These are phyloP conservation scores for Sphaeramia orbicularis DNA, from an alignment of 2,797 vertebrate species.

Conservation along the genomic window DNA sequence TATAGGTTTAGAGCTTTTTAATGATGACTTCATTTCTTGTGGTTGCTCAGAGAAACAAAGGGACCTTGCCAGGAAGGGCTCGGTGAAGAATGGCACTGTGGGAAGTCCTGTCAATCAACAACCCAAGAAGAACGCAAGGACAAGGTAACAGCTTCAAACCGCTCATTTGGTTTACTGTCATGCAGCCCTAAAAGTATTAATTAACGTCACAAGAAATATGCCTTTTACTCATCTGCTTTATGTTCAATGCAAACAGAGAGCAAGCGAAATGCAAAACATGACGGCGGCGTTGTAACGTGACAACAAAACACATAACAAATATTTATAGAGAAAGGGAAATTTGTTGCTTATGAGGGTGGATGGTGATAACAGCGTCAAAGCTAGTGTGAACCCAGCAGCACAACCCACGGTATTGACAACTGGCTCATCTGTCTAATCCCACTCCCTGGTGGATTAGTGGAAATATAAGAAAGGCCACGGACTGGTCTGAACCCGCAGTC, in stretches of 20 bases:
- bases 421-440: conserved; percentile 72
- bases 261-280: conserved; percentile 39
- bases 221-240: conserved; percentile 14
- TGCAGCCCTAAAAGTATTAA: conserved; percentile 27
- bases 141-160: conserved; percentile 86
- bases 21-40: conserved; percentile 64
- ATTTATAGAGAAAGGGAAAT: conserved; percentile 18
- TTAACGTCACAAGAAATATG: conserved; percentile 36
- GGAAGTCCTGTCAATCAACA: conserved; percentile 98
- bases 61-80: conserved; percentile 95
- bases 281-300: conserved; percentile 23
- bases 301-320: conserved; percentile 17
- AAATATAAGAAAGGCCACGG: conserved; percentile 65
- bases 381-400: conserved; percentile 32
- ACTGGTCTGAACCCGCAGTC: conserved; percentile 53
- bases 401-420: conserved; percentile 57
- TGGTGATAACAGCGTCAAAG: conserved; percentile 40
- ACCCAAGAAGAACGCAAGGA: conserved; percentile 98
- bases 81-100: conserved; percentile 94
- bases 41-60: conserved; percentile 94
- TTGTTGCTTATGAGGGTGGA: conserved; percentile 20
- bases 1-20: conserved; percentile 16
- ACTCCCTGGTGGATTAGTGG: conserved; percentile 71
- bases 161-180: conserved; percentile 16
- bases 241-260: conserved; percentile 14